phyloP scores from a whole-genome alignment of 1,140 invertebrate species.

The Zaprionus inermis region DNA sequence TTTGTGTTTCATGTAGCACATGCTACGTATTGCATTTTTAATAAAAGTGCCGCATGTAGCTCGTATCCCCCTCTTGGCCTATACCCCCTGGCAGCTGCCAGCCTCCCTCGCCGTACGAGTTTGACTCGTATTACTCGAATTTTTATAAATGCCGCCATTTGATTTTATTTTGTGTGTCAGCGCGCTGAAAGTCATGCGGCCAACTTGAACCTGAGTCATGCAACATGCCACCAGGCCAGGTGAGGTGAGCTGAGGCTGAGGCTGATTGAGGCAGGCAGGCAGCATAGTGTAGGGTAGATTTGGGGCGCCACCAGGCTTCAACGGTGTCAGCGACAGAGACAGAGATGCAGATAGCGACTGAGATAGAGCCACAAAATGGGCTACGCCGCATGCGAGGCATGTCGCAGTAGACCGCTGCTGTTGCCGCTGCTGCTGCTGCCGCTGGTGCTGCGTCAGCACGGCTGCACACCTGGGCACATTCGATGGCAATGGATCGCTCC shows the following conservation, averaged over 20 bases:
- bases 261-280: neutral
- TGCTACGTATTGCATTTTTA: constrained; percentile 40
- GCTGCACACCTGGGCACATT: constrained; percentile 73
- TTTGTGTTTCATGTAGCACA: constrained; percentile 5
- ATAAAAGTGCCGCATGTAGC: constrained; percentile 34
- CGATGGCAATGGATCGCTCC: constrained; percentile 63
- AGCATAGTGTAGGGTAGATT: neutral
- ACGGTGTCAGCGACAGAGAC: constrained; percentile 69
- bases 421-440: too few species aligned
- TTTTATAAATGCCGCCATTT: constrained; percentile 52
- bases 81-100: neutral
- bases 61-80: neutral
- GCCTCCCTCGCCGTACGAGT: neutral
- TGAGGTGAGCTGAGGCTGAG: neutral
- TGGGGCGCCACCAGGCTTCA: constrained; percentile 56
- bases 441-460: constrained; percentile 31
- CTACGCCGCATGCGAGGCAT: constrained; percentile 59
- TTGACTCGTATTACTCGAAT: constrained; percentile 34
- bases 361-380: constrained; percentile 64
- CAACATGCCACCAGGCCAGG: constrained; percentile 29
- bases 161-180: constrained; percentile 70
- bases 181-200: constrained; percentile 51
- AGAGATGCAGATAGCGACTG: constrained; percentile 9
- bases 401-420: constrained; percentile 23
- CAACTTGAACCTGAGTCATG: constrained; percentile 83